A percentile compares a stretch with the other conserved stretches of the same genome.
These are phyloP conservation scores for Hozukius guyotensis DNA, from an alignment of 2,797 vertebrate genomes.

Conservation along the genomic window DNA sequence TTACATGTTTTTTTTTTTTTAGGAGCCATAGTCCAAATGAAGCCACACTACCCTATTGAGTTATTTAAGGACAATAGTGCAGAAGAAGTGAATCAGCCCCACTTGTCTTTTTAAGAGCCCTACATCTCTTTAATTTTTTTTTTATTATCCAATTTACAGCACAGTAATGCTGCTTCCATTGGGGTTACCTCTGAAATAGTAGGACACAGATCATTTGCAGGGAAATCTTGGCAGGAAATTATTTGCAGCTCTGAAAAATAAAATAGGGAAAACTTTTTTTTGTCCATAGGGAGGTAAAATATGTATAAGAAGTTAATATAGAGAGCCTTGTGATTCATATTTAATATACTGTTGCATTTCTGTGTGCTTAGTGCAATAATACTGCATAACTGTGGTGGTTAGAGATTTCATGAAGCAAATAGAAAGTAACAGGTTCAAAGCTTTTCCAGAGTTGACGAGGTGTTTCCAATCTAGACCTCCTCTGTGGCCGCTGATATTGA, in stretches of 20 bases:
- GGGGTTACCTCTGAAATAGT: slow-evolving; percentile 29
- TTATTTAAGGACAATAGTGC: slow-evolving; percentile 13
- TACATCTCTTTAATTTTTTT: slow-evolving; percentile 20
- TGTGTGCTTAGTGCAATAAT: background rate
- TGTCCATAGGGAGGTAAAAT: background rate
- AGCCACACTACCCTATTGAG: background rate
- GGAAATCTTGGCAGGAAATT: slow-evolving; percentile 15
- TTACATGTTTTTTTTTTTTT: background rate
- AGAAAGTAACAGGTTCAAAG: background rate
- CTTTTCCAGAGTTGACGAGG: background rate
- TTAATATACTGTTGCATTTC: background rate
- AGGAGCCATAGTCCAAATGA: background rate
- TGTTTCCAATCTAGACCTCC: background rate
- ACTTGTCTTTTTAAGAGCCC: slow-evolving; percentile 27
- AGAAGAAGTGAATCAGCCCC: slow-evolving; percentile 29
- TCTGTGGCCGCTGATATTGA: slow-evolving; percentile 8
- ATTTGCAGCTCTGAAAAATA: slow-evolving; percentile 20
- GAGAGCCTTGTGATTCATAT: background rate
- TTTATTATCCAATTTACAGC: slow-evolving; percentile 36
- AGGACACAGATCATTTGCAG: slow-evolving; percentile 6
- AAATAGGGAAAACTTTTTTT: slow-evolving; percentile 3
- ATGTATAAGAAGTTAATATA: slow-evolving; percentile 4
- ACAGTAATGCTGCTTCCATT: slow-evolving; percentile 7
- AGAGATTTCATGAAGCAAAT: slow-evolving; percentile 1
- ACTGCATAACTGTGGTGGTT: background rate